Base-by-base conservation (phyloP, 1,140 invertebrate genomes). In the Tetragonula clypearis region DNA sequence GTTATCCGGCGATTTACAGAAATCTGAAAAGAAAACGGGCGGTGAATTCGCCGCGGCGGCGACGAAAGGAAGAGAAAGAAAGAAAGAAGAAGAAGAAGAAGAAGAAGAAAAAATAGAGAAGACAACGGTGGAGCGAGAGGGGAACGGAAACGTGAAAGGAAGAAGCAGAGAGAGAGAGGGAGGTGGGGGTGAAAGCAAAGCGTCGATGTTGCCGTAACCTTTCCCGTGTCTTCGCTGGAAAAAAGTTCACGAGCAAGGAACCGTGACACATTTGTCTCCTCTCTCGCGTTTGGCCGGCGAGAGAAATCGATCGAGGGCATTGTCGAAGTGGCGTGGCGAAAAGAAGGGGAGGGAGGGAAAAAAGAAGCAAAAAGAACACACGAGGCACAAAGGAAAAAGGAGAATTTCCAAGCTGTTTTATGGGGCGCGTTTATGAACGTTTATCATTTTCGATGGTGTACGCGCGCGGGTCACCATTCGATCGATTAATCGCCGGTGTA, bases 191-290 rank as follows among this genome's bases (percentile, higher is more conserved):
- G 58, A 41, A 35, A 78, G 73, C 73, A n/a, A 87, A 80, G 60
- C 49, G 79, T 87, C 68, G 65, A 85, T 81, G 79, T 79, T 79
- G 76, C 78, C 62, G 82, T 87, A 87, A 82, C 73, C 75, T 85
- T 88, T 88, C 82, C 71, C 75, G 53, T 82, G 87, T 86, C 74
- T 49, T 66, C 23, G 56, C 65, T 30, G 56, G 87, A 78, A 88
- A 88, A 89, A 89, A 89, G 88, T 89, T 89, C 74, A 75, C 41
- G 75, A 82, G 82, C 75, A 86, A 89, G 74, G 84, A 79, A 76
- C 71, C 72, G 79, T 82, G 86, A 75, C 76, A 82, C 79, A 88
- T 88, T 88, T 86, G 76, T 89, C 83, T 89, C 77, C 66, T 83
- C 75, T 89, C 62, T 82, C 83, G 77, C 74, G 87, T 83, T 89